These are phyloP conservation scores for Lasioglossum zephyrum DNA, from an alignment of 2,888 invertebrate species.

Conservation along the genomic window DNA sequence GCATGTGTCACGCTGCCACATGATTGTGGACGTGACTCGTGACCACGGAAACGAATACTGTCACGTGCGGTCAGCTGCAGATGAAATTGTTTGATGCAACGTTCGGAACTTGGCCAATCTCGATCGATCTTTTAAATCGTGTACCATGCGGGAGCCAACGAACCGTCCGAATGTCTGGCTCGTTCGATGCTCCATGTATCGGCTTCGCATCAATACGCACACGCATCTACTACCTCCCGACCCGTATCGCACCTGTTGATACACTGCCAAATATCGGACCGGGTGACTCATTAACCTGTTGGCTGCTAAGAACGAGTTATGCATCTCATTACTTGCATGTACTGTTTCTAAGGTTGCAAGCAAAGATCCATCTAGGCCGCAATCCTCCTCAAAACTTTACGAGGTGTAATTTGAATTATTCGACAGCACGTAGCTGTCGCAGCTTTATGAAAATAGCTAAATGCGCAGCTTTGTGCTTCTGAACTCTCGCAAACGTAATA, in stretches of 20 bases:
- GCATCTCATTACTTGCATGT: background rate
- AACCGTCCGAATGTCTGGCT: conserved; percentile 12
- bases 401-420: too few relatives aligned
- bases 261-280: conserved; percentile 46
- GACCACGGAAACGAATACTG: conserved; percentile 9
- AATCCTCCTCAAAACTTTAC: too few relatives aligned
- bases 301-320: background rate
- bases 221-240: background rate
- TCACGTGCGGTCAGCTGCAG: conserved; percentile 30
- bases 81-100: background rate
- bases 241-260: conserved; percentile 54
- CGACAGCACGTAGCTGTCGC: too few relatives aligned
- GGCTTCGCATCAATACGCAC: background rate
- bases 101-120: conserved; percentile 38
- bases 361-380: too few relatives aligned
- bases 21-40: conserved; percentile 25
- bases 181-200: background rate
- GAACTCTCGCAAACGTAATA: too few relatives aligned
- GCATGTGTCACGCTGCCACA: conserved; percentile 10
- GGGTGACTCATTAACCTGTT: conserved; percentile 36
- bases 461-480: too few relatives aligned
- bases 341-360: background rate
- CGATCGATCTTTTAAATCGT: conserved; percentile 8
- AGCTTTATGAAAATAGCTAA: too few relatives aligned
- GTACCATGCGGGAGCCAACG: conserved; percentile 32